Conservation (phyloP, 2,888 invertebrate species). For the Cenopis cana region DNA sequence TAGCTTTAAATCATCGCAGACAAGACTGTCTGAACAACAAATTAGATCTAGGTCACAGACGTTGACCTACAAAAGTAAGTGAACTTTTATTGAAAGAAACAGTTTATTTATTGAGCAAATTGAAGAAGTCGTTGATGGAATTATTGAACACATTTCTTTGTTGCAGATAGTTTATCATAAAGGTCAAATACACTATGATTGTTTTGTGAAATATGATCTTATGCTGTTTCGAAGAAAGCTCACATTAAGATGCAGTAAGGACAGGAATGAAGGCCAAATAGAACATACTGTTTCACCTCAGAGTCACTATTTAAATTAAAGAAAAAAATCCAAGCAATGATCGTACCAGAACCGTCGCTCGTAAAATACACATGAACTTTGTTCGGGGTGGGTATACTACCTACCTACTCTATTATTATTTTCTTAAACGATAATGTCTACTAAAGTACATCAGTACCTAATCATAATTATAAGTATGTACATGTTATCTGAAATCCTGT, state of each 20-base stretch:
- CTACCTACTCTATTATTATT: too few species aligned
- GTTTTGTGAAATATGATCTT: background rate
- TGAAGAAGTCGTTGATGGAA: conserved; percentile 28
- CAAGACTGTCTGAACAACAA: conserved; percentile 20
- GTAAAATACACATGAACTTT: too few species aligned
- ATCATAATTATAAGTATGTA: too few species aligned
- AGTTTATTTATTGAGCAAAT: conserved; percentile 41
- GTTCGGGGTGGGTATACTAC: too few species aligned
- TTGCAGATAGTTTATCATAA: conserved; percentile 1
- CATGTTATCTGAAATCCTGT: too few species aligned
- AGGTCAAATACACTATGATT: background rate
- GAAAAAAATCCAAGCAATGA: too few species aligned
- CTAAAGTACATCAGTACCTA: too few species aligned
- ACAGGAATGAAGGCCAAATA: background rate
- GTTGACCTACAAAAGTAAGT: conserved; percentile 28
- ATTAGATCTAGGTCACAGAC: conserved; percentile 30
- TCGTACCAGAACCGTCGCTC: too few species aligned
- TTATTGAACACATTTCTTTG: background rate
- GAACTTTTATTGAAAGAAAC: conserved; percentile 37
- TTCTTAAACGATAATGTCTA: too few species aligned
- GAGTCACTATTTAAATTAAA: background rate
- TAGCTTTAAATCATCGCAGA: conserved; percentile 2
- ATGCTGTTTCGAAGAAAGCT: background rate
- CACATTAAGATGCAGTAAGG: background rate
- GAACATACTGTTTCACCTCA: background rate